These are phyloP conservation scores for Henicopernis longicauda DNA, from an alignment of 2,113 vertebrate genomes.

Conservation along the genomic window DNA sequence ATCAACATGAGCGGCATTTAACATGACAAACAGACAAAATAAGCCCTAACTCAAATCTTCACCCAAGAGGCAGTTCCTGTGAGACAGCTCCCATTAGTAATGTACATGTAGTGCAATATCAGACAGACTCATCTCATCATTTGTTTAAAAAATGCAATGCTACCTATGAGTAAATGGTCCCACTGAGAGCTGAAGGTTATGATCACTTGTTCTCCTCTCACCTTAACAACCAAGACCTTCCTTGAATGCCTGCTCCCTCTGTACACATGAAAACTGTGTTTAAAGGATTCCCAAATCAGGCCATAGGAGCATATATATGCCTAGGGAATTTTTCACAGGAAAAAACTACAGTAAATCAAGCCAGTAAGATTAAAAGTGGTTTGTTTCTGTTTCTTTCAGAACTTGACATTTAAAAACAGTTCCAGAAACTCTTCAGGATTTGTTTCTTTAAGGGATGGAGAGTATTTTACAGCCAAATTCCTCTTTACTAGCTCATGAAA, in stretches of 20 bases:
- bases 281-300: background rate
- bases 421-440: background rate
- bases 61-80: background rate
- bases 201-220: background rate
- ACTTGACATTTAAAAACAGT: background rate
- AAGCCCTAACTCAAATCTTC: background rate
- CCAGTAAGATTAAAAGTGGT: background rate
- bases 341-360: background rate
- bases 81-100: background rate
- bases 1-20: background rate
- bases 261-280: background rate
- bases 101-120: background rate
- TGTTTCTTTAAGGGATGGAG: background rate
- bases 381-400: background rate
- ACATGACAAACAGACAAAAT: background rate
- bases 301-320: background rate
- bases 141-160: slow-evolving; percentile 9
- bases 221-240: background rate
- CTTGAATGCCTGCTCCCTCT: background rate
- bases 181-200: background rate
- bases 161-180: background rate
- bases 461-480: background rate
- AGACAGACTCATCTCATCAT: background rate
- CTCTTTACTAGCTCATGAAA: slow-evolving; percentile 1
- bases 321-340: background rate